A percentile compares a stretch with the other conserved stretches of the same genome.
phyloP scores from a whole-genome alignment of 2,797 vertebrate genomes.

The Apodemus agrarius region DNA sequence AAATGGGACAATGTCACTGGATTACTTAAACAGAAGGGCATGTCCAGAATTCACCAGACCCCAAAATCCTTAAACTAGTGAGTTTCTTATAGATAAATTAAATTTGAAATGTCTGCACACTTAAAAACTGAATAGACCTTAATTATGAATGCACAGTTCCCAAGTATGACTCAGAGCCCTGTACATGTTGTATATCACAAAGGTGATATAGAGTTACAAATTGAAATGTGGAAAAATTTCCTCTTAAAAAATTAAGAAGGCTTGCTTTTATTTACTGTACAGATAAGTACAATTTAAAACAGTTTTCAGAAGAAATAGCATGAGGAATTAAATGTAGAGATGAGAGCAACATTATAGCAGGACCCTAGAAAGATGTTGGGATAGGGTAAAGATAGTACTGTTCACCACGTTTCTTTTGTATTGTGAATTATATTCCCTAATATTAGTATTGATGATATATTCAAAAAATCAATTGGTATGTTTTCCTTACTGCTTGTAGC shows the following conservation, averaged over 20 bases:
- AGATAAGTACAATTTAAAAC: background rate
- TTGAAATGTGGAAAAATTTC: constrained; percentile 9
- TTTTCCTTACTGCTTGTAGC: background rate
- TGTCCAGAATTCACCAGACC: background rate
- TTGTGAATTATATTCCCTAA: background rate
- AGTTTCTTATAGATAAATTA: background rate
- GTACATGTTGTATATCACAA: background rate
- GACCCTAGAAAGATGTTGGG: background rate
- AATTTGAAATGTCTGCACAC: background rate
- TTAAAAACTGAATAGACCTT: constrained; percentile 28
- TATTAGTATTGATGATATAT: constrained; percentile 15
- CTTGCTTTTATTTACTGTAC: background rate
- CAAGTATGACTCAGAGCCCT: background rate
- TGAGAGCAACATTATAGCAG: background rate
- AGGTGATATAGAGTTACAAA: background rate
- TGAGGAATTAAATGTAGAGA: background rate
- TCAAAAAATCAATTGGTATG: background rate
- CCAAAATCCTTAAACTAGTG: background rate
- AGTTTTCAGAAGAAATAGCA: background rate
- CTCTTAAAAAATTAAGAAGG: background rate
- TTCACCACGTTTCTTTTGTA: background rate
- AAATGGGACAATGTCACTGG: background rate
- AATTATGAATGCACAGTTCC: background rate
- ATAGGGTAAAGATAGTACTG: rapidly evolving
- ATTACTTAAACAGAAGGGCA: background rate